Percentiles rank a stretch among this genome's conserved stretches.
phyloP scores from a whole-genome alignment of 2,888 invertebrate species.

The Phrixothrix hirtus region DNA sequence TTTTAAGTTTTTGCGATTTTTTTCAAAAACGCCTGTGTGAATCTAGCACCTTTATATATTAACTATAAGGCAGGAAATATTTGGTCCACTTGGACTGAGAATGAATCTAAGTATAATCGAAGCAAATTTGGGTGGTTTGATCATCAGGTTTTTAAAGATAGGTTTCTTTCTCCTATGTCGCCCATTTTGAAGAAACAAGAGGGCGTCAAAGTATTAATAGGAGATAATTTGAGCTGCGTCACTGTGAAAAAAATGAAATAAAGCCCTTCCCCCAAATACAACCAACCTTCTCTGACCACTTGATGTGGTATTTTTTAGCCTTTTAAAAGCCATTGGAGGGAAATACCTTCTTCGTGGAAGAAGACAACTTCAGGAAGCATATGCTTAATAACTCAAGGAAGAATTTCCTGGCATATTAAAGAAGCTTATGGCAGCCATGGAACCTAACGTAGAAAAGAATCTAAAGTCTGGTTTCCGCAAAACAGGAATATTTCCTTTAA shows the following conservation, averaged over 20 bases:
- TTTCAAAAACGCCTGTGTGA: too few species aligned
- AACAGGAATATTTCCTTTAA: not conserved
- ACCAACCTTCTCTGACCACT: not conserved
- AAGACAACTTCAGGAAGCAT: not conserved
- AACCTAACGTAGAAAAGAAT: too few species aligned
- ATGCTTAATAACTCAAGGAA: not conserved
- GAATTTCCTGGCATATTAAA: not conserved
- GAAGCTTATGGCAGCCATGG: not conserved
- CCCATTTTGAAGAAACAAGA: not conserved
- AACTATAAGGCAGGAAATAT: too few species aligned
- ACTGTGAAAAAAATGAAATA: not conserved
- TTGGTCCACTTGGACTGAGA: too few species aligned
- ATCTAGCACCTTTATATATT: too few species aligned
- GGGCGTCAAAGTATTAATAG: not conserved
- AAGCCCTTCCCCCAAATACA: not conserved
- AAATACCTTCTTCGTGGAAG: not conserved
- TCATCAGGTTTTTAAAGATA: not conserved
- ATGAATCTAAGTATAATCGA: too few species aligned
- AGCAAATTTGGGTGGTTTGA: not conserved
- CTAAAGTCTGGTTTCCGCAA: not conserved
- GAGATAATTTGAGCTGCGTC: not conserved
- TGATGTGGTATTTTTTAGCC: conserved; percentile 1
- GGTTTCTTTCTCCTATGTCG: conserved; percentile 1
- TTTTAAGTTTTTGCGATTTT: too few species aligned
- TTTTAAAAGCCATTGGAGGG: not conserved